Evolutionary conservation across 2,113 vertebrate genomes (phyloP).

Genomic region (Lanius collurio): DNA sequence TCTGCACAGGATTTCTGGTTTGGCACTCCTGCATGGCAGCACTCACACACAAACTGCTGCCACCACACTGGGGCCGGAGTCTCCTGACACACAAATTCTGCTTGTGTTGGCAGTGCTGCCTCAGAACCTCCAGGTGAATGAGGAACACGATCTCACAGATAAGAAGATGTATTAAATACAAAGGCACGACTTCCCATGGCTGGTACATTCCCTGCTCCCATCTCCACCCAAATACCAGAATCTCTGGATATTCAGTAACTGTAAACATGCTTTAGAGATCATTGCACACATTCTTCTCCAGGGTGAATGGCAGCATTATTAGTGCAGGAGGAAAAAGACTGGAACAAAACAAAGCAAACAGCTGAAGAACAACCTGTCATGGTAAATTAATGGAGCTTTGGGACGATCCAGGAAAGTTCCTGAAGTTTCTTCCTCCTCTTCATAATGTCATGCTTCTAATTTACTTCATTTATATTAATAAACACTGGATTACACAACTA

Average conservation of each 20-base stretch:
- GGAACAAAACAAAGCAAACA: slow-evolving; percentile 31
- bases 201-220: background rate
- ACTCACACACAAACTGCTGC: background rate
- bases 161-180: background rate
- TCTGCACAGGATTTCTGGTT: rapidly evolving
- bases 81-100: background rate
- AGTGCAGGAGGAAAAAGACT: background rate
- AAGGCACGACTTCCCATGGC: background rate
- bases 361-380: slow-evolving; percentile 14
- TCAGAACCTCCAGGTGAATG: background rate
- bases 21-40: rapidly evolving
- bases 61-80: background rate
- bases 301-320: background rate
- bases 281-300: background rate
- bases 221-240: background rate
- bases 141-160: background rate
- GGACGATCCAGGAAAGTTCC: slow-evolving; percentile 44
- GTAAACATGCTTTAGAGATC: background rate
- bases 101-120: background rate
- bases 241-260: background rate
- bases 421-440: slow-evolving; percentile 57
- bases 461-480: slow-evolving; percentile 80
- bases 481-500: slow-evolving; percentile 64
- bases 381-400: slow-evolving; percentile 55
- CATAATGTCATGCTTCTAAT: slow-evolving; percentile 70